Base-by-base conservation (phyloP, 2,797 vertebrate genomes). In the Tadarida brasiliensis region DNA sequence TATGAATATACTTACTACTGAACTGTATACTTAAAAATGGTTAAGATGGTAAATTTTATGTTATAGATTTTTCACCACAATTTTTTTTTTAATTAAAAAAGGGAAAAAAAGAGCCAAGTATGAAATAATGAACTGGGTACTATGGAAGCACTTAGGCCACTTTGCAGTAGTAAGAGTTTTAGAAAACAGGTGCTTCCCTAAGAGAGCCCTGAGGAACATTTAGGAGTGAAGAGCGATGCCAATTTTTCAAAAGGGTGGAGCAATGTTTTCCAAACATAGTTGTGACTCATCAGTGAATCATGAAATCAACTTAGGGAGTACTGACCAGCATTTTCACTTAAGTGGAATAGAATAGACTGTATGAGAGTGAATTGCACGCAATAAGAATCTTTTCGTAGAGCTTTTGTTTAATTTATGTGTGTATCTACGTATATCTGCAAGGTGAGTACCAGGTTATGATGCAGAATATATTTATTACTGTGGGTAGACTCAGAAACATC, bases 271-370 rank as follows among this genome's bases (percentile, higher is more conserved):
- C 78, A 56, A 89, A 78, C 35, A 92, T 51, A 80, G 26, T 2
- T 87, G 44, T 95, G 59, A 87, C 54, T 96, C 85, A 91, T 83
- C 59, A 56, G n/a, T 77, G 90, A 92, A 61, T 96, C 91, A 94
- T 33, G 22, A 87, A 85, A 67, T 87, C 88, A 90, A 68, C 20
- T 80, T 57, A 78, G 20, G 24, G 47, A 47, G 24, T 77, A 44
- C 59, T 90, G 65, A 76, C 57, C 85, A 92, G 67, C 65, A 57
- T 76, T 94, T 67, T 71, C 24, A 85, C 67, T 77, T 76, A 77
- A 90, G 87, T 47, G 71, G 30, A 67, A 71, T 59, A 92, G 35
- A 78, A 49, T 4, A 59, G 65, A 82, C 73, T 74, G 28, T 26
- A 47, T 86, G 65, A 26, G 15, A 86, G 24, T 30, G 5, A 91